These are phyloP conservation scores for Gymnodraco acuticeps DNA, from an alignment of 2,797 vertebrate genomes.

Conservation along the genomic window DNA sequence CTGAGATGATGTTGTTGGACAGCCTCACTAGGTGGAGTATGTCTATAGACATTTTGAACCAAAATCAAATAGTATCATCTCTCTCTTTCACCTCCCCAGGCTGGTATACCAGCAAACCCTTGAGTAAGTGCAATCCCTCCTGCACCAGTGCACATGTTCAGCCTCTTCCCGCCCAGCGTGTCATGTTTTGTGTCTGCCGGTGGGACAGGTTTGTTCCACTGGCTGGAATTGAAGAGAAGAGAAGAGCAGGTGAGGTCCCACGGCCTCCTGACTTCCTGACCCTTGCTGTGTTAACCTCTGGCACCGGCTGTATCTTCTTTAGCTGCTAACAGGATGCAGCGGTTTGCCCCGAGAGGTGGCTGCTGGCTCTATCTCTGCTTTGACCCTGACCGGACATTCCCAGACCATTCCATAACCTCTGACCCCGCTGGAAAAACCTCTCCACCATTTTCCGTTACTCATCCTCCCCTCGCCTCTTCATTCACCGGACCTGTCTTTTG, in stretches of 20 bases:
- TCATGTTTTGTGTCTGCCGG: conserved; percentile 56
- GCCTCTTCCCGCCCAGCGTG: conserved; percentile 34
- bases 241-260: conserved; percentile 73
- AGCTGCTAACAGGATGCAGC: conserved; percentile 72
- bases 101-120: conserved; percentile 30
- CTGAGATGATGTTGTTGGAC: too few relatives aligned
- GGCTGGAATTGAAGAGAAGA: conserved; percentile 71
- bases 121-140: conserved; percentile 43
- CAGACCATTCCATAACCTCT: conserved; percentile 69
- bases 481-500: conserved; percentile 39
- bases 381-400: conserved; percentile 75
- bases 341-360: conserved; percentile 67
- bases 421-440: conserved; percentile 55
- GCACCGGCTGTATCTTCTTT: conserved; percentile 67
- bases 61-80: conserved; percentile 13
- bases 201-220: conserved; percentile 80
- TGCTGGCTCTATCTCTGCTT: conserved; percentile 62
- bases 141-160: conserved; percentile 46
- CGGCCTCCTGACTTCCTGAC: conserved; percentile 61
- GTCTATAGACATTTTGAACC: conserved; percentile 11
- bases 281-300: conserved; percentile 79
- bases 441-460: conserved; percentile 44
- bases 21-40: too few relatives aligned
- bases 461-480: conserved; percentile 44
- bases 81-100: conserved; percentile 55